Conservation (phyloP, 2,888 invertebrate species). For the Rhamphomyia laevipes region DNA sequence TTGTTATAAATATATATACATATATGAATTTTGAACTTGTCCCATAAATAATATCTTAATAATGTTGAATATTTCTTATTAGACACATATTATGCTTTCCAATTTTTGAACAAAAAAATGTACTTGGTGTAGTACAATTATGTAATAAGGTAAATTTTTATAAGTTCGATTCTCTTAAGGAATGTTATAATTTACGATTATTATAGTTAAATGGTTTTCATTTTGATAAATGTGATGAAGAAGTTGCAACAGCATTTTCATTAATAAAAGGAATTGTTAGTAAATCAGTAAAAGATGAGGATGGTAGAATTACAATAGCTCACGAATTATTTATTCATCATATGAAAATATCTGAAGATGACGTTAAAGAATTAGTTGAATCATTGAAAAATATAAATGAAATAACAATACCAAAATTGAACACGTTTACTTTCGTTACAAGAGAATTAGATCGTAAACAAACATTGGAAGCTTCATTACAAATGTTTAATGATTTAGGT, state of each 20-base stretch:
- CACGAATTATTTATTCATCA: constrained; percentile 76
- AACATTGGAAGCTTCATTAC: constrained; percentile 36
- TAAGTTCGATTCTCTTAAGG: too few relatives aligned
- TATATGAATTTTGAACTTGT: too few relatives aligned
- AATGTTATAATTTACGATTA: too few relatives aligned
- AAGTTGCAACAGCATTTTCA: constrained; percentile 17
- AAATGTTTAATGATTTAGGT: constrained; percentile 63
- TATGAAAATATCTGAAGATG: constrained; percentile 43
- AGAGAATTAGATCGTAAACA: constrained; percentile 45
- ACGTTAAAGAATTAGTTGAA: constrained; percentile 8
- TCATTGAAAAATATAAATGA: constrained; percentile 1
- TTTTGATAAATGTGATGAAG: constrained; percentile 19
- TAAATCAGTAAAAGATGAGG: constrained; percentile 64
- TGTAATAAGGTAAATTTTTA: constrained; percentile 50
- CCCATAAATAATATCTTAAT: neutral
- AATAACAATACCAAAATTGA: constrained; percentile 15
- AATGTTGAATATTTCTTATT: neutral
- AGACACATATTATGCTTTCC: constrained; percentile 77
- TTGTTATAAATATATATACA: too few relatives aligned
- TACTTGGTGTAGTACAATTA: constrained; percentile 61
- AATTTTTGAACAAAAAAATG: constrained; percentile 57
- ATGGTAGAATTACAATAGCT: constrained; percentile 60
- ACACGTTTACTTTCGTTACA: constrained; percentile 48
- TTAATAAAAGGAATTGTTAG: constrained; percentile 57
- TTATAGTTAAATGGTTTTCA: constrained; percentile 15